Evolutionary conservation across 2,888 invertebrate genomes (phyloP).

Genomic region (Bombylius discolor): DNA sequence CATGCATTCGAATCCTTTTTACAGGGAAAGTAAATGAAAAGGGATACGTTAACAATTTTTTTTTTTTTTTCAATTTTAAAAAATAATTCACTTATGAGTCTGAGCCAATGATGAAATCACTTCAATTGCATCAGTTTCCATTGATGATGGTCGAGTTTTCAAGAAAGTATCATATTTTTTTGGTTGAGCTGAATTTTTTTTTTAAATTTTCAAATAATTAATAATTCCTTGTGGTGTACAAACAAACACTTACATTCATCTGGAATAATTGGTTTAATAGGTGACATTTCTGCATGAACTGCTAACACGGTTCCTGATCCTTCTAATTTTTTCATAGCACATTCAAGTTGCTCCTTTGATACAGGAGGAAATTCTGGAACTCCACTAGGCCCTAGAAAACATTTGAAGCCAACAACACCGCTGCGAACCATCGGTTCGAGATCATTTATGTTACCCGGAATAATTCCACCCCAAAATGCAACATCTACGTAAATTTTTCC

Average conservation of each 20-base stretch:
- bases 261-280: conserved; percentile 23
- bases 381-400: conserved; percentile 55
- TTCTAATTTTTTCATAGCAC: conserved; percentile 45
- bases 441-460: conserved; percentile 51
- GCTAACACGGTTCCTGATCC: conserved; percentile 49
- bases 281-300: conserved; percentile 57
- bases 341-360: conserved; percentile 41
- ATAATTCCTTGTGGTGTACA: not conserved
- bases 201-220: not conserved
- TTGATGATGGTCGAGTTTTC: conserved; percentile 46
- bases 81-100: conserved; percentile 16
- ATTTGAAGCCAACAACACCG: conserved; percentile 63
- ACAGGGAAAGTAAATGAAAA: not conserved
- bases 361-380: conserved; percentile 57
- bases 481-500: conserved; percentile 53
- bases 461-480: conserved; percentile 69
- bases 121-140: conserved; percentile 54
- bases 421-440: conserved; percentile 44
- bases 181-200: conserved; percentile 33
- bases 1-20: conserved; percentile 48
- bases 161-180: conserved; percentile 51
- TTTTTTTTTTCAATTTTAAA: not conserved
- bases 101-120: conserved; percentile 43
- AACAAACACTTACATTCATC: conserved; percentile 14
- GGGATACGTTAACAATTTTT: not conserved